Conservation (phyloP, 2,113 vertebrate genomes). For the Uropsilus gracilis region DNA sequence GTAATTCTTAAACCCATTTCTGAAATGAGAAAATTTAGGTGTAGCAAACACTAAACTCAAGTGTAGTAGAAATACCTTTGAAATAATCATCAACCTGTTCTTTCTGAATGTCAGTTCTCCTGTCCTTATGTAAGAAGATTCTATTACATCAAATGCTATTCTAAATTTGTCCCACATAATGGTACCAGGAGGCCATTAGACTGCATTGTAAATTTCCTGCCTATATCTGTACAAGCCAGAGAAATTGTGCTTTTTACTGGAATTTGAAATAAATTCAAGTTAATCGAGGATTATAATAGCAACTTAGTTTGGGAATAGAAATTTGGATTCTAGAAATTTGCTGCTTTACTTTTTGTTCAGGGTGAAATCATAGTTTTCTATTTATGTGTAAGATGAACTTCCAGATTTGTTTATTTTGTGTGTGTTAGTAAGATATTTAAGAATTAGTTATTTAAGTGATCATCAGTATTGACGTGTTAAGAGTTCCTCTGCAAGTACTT, state of each 20-base stretch:
- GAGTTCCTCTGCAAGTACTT: slow-evolving; percentile 15
- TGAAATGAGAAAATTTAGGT: slow-evolving; percentile 23
- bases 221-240: neutral
- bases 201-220: neutral
- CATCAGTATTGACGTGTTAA: neutral
- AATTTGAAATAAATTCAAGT: neutral
- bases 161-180: neutral
- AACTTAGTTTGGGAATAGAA: neutral
- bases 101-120: neutral
- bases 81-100: neutral
- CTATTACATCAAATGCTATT: neutral
- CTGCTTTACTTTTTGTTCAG: slow-evolving; percentile 48
- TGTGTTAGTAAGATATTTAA: neutral
- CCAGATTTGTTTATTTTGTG: neutral
- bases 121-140: neutral
- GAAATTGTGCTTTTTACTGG: neutral
- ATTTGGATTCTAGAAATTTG: neutral
- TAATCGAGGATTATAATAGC: neutral
- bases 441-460: neutral
- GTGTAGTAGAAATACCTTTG: neutral
- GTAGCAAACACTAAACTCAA: neutral
- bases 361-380: neutral
- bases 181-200: neutral
- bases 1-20: neutral
- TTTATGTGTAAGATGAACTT: neutral